Evolutionary conservation across 2,113 vertebrate genomes (phyloP).

Genomic region (Phylloscopus trochiloides): DNA sequence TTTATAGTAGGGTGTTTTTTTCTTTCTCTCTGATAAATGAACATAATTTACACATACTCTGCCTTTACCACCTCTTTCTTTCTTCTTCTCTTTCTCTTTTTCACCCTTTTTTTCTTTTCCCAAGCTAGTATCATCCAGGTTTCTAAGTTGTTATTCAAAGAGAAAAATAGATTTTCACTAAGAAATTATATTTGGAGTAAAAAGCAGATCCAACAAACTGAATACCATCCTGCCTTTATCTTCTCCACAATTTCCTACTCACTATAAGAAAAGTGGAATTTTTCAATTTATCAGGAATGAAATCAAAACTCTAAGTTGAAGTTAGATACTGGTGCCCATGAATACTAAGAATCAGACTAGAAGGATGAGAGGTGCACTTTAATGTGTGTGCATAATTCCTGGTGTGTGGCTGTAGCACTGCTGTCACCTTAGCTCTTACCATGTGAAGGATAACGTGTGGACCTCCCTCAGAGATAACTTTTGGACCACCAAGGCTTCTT

Average conservation of each 20-base stretch:
- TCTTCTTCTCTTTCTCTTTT: neutral
- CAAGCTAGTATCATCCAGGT: neutral
- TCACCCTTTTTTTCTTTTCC: neutral
- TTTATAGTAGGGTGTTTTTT: neutral
- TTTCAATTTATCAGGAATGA: neutral
- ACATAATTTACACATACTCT: neutral
- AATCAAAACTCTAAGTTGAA: neutral
- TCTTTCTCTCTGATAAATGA: neutral
- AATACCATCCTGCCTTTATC: neutral
- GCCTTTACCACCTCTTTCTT: neutral
- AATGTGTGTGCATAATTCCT: neutral
- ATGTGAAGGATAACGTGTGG: fast-evolving
- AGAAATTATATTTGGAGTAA: neutral
- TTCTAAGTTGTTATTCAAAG: neutral
- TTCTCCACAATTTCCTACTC: neutral
- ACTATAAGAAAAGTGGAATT: neutral
- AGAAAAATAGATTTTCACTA: neutral
- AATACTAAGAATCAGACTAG: neutral
- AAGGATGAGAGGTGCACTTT: neutral
- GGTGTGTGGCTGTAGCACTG: neutral
- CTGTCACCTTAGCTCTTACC: neutral
- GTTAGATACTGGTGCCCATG: neutral
- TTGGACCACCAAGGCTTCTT: neutral
- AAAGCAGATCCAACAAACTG: neutral
- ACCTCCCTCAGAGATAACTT: neutral